These are phyloP conservation scores for Morinoia aosen DNA, from an alignment of 2,888 invertebrate genomes.

Conservation along the genomic window DNA sequence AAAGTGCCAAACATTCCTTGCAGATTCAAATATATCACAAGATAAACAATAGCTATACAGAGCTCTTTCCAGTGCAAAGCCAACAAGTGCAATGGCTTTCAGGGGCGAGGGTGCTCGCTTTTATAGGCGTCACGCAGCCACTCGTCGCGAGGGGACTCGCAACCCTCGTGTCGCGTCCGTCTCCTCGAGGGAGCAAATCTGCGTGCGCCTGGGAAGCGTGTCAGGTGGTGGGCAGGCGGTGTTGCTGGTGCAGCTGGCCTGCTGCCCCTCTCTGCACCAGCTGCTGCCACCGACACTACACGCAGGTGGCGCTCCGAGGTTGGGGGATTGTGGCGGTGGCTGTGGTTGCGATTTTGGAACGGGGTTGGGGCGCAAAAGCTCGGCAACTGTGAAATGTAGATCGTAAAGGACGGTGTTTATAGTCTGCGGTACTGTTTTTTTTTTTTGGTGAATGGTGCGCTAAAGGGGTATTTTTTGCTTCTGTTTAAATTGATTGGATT, in stretches of 20 bases:
- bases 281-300: constrained; percentile 49
- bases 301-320: constrained; percentile 27
- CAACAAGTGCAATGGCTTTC: constrained; percentile 23
- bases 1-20: neutral
- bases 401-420: neutral
- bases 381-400: neutral
- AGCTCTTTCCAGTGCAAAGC: constrained; percentile 6
- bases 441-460: neutral
- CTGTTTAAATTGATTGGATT: neutral
- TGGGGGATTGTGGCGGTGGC: neutral
- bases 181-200: constrained; percentile 13
- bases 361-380: neutral
- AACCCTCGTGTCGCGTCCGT: neutral
- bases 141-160: neutral
- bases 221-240: constrained; percentile 47
- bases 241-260: constrained; percentile 41
- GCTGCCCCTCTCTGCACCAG: constrained; percentile 27
- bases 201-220: constrained; percentile 14
- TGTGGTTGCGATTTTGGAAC: neutral
- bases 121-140: neutral
- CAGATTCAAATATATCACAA: neutral
- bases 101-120: neutral
- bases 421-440: neutral
- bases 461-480: neutral
- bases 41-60: neutral